phyloP scores from a whole-genome alignment of 1,140 invertebrate genomes.

The Drosophila ambigua region DNA sequence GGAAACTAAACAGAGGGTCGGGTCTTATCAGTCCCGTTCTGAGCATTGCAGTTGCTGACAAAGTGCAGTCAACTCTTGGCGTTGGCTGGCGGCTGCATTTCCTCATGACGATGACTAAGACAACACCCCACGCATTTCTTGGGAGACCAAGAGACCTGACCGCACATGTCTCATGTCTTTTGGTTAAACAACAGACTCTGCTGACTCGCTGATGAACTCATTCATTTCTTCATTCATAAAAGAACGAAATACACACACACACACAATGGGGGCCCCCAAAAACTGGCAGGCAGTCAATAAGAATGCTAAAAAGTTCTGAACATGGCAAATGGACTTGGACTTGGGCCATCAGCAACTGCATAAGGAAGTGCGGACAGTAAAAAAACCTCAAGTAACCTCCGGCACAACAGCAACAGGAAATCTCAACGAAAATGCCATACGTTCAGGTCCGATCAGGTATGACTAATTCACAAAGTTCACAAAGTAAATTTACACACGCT shows the following conservation, averaged over 20 bases:
- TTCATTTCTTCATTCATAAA: slow-evolving; percentile 69
- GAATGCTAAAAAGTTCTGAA: slow-evolving; percentile 43
- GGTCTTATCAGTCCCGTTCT: slow-evolving; percentile 58
- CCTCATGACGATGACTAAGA: slow-evolving; percentile 48
- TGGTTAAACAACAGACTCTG: slow-evolving; percentile 65
- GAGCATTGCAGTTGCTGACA: slow-evolving; percentile 47
- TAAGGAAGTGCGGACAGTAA: slow-evolving; percentile 45
- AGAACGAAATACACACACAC: slow-evolving; percentile 4
- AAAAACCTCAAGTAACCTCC: slow-evolving; percentile 23
- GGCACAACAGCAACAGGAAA: slow-evolving; percentile 26
- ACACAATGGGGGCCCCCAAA: neutral
- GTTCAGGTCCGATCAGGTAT: slow-evolving; percentile 29
- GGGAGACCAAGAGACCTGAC: slow-evolving; percentile 4
- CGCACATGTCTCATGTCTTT: slow-evolving; percentile 47
- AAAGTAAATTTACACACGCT: slow-evolving; percentile 29
- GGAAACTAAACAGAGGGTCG: slow-evolving; percentile 62
- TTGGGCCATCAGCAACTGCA: slow-evolving; percentile 6
- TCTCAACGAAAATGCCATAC: slow-evolving; percentile 26
- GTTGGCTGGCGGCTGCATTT: slow-evolving; percentile 47
- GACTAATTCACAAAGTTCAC: slow-evolving; percentile 48
- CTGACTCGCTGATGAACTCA: slow-evolving; percentile 71
- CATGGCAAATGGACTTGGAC: slow-evolving; percentile 54
- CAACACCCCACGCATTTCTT: slow-evolving; percentile 62
- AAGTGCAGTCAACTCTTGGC: slow-evolving; percentile 72
- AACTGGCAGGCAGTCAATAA: slow-evolving; percentile 34